phyloP scores from a whole-genome alignment of 2,888 invertebrate species.

The Erpobdella octoculata region DNA sequence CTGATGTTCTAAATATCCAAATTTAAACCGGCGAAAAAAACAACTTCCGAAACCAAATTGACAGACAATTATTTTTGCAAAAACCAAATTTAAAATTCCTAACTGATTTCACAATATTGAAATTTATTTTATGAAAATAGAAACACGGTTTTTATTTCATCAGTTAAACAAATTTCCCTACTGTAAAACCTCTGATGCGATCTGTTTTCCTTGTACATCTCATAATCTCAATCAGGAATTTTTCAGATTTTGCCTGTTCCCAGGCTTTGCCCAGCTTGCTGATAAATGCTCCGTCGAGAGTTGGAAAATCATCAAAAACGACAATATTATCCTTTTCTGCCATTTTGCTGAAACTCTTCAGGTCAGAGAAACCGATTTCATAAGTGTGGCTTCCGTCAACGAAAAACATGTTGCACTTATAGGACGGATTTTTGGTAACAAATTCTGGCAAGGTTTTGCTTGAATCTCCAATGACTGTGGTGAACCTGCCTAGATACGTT shows the following conservation, averaged over 20 bases:
- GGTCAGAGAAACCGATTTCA: constrained; percentile 26
- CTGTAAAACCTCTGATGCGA: neutral
- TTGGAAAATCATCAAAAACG: constrained; percentile 29
- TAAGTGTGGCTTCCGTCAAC: constrained; percentile 36
- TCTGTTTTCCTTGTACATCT: constrained; percentile 6
- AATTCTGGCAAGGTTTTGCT: constrained; percentile 31
- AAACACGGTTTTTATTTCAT: too few relatives aligned
- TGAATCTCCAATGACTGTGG: constrained; percentile 33
- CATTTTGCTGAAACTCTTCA: constrained; percentile 26
- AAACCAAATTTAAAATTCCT: too few relatives aligned
- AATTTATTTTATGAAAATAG: too few relatives aligned
- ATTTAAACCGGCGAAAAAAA: too few relatives aligned
- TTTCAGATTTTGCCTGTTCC: constrained; percentile 4
- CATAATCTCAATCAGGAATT: neutral
- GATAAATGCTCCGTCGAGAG: neutral
- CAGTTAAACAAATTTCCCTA: constrained; percentile 3
- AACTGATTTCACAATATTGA: too few relatives aligned
- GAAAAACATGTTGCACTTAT: constrained; percentile 32
- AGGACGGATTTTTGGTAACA: constrained; percentile 1
- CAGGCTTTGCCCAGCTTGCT: constrained; percentile 2
- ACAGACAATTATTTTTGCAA: too few relatives aligned
- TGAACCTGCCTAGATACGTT: constrained; percentile 26
- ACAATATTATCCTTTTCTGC: constrained; percentile 26
- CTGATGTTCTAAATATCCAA: too few relatives aligned
- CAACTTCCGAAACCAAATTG: too few relatives aligned